These are phyloP conservation scores for Psammodynastes pulverulentus DNA, from an alignment of 2,113 vertebrate genomes.

Conservation along the genomic window DNA sequence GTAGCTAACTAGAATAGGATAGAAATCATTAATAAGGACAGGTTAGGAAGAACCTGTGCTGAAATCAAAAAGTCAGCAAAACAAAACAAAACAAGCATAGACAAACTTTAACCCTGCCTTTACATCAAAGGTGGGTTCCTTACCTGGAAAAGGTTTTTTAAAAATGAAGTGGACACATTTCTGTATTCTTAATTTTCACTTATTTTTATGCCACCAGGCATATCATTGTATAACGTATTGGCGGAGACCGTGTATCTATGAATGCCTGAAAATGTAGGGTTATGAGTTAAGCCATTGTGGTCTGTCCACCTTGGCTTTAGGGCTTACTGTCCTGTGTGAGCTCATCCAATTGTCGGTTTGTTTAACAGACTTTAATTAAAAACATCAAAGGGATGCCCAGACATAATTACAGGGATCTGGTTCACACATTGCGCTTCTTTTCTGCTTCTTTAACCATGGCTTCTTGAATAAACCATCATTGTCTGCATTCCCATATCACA, in stretches of 20 bases:
- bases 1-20: neutral
- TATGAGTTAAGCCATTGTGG: neutral
- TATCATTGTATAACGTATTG: neutral
- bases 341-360: neutral
- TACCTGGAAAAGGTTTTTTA: neutral
- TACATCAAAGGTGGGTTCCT: neutral
- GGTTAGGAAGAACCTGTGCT: neutral
- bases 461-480: neutral
- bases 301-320: neutral
- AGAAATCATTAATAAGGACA: neutral
- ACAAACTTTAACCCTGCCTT: neutral
- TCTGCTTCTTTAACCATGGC: neutral
- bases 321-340: neutral
- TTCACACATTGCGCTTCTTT: neutral
- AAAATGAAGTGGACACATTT: neutral
- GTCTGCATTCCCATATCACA: neutral
- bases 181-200: neutral
- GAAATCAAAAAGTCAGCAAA: neutral
- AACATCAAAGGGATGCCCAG: neutral
- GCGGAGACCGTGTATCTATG: neutral
- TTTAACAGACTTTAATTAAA: neutral
- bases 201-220: neutral
- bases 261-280: neutral
- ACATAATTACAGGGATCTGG: neutral
- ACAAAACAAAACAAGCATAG: neutral